Percentiles rank a stretch among this genome's conserved stretches.
phyloP scores from a whole-genome alignment of 1,140 invertebrate species.

The Bombus balteatus region DNA sequence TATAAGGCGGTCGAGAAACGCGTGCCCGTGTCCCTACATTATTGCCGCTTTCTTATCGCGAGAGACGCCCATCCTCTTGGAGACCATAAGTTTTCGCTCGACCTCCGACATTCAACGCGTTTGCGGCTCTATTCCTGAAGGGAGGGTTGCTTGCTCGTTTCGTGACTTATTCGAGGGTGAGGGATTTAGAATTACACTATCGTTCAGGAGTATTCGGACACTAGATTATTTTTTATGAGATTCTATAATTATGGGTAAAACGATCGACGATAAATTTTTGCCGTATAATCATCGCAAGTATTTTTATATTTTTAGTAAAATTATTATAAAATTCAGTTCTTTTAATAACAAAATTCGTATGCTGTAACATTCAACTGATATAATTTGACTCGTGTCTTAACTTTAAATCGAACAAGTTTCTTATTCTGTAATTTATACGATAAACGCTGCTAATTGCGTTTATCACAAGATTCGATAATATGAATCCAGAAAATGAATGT shows the following conservation, averaged over 20 bases:
- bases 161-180: neutral
- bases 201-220: neutral
- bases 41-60: conserved; percentile 68
- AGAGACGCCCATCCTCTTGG: conserved; percentile 44
- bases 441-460: too few species aligned
- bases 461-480: too few species aligned
- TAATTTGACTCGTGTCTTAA: too few species aligned
- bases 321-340: neutral
- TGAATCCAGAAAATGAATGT: too few species aligned
- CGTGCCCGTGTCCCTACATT: conserved; percentile 61
- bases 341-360: neutral
- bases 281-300: too few species aligned
- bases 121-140: neutral
- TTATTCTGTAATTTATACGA: too few species aligned
- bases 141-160: neutral
- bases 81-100: conserved; percentile 50
- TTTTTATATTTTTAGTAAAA: neutral
- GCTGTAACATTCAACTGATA: too few species aligned
- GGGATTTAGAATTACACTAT: too few species aligned
- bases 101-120: neutral
- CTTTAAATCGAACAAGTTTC: too few species aligned
- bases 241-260: neutral
- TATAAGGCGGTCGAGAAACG: conserved; percentile 72
- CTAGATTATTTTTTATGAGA: neutral
- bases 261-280: neutral